A percentile compares a stretch with the other conserved stretches of the same genome.
Evolutionary conservation across 2,113 vertebrate species (phyloP).

Genomic region (Bettongia penicillata): DNA sequence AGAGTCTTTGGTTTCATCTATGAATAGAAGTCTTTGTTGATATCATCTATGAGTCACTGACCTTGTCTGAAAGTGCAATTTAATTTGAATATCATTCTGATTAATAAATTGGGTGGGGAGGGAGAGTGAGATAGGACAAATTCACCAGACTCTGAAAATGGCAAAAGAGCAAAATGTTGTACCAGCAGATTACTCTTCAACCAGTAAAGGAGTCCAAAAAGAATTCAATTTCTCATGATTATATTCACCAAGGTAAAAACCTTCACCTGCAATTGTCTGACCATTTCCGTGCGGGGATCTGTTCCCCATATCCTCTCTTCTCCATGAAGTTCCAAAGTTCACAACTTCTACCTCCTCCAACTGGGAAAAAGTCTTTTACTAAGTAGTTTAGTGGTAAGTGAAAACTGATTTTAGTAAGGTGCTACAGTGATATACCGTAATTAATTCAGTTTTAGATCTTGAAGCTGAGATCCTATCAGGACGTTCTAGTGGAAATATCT

Average conservation of each 20-base stretch:
- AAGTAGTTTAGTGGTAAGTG: neutral
- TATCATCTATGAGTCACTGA: neutral
- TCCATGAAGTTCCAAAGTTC: neutral
- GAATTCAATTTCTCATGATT: neutral
- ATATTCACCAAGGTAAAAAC: neutral
- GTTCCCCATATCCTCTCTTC: neutral
- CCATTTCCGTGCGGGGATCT: neutral
- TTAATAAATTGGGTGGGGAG: neutral
- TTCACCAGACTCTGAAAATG: neutral
- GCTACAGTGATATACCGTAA: neutral
- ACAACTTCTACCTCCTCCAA: neutral
- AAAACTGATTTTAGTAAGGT: neutral
- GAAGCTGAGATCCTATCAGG: neutral
- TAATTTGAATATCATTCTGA: neutral
- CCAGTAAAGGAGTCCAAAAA: neutral
- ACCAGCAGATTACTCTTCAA: neutral
- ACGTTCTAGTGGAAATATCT: neutral
- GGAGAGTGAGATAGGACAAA: neutral
- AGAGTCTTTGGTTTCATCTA: neutral
- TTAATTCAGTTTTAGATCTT: neutral
- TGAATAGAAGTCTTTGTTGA: neutral
- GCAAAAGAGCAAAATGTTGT: neutral
- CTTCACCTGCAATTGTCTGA: neutral
- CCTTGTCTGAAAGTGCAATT: neutral
- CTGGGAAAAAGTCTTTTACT: neutral